Evolutionary conservation across 1,140 invertebrate genomes (phyloP), one percentile per base, ranked within the genome.

Genomic region (Drosophila tani): DNA sequence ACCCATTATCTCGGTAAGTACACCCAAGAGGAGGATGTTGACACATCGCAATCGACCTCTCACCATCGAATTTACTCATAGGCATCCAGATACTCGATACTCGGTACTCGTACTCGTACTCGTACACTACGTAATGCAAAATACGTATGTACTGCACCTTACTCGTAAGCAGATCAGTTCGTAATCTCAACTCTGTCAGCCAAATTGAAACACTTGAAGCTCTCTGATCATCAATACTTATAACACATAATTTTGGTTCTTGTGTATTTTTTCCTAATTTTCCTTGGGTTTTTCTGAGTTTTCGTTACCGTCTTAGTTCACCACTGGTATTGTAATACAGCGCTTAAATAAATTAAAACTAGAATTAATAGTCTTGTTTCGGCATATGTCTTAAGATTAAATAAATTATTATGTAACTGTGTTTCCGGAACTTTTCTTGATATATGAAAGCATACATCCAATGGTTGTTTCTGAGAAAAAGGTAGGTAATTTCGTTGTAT

Each of bases 361-460:
- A 88, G 78, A 84, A 67, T 79, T 64, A 82, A 84, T 85, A 88
- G 85, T 85, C 68, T 79, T 90, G 81, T 90, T 90, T 90, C 75
- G 57, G 15, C 71, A 82, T 90, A 90, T 90, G 81, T 90, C 71
- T 78, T 88, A 90, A 90, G 85, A 83, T 85, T 90, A 85, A 90
- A 90, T 90, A 90, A 90, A 90, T 79, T 90, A 85, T 90, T 90
- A 90, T 77, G 86, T 90, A 90, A 90, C 85, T 90, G 85, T 90
- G 84, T 66, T 60, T 63, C 29, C 56, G 74, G 57, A 51, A 71
- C 58, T 85, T 79, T 86, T 67, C 32, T 82, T 79, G n/a, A 38
- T 14, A n/a, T 17, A 2, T 14, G n/a, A n/a, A n/a, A n/a, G n/a
- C n/a, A n/a, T n/a, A n/a, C n/a, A n/a, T n/a, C n/a, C n/a, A n/a